These are phyloP conservation scores for Myotis pilosus DNA, from an alignment of 2,797 vertebrate genomes.

Conservation along the genomic window DNA sequence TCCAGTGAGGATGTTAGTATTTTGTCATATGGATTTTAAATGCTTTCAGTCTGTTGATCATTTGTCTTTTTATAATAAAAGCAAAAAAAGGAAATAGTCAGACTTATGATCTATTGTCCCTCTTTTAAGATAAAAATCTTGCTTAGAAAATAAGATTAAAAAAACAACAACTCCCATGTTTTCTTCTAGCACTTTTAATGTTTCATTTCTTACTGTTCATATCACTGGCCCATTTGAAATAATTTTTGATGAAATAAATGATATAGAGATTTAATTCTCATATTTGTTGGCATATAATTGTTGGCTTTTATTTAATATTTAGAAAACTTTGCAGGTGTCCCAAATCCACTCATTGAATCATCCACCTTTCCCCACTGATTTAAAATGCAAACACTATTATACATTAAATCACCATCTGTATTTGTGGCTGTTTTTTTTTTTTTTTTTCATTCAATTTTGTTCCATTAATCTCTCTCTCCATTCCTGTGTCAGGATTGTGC, in stretches of 20 bases:
- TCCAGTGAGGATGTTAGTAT: not conserved
- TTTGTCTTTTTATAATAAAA: not conserved
- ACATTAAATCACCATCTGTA: conserved; percentile 54
- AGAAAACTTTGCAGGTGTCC: not conserved
- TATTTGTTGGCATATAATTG: not conserved
- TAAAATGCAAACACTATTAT: conserved; percentile 10
- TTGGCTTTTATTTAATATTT: conserved; percentile 16
- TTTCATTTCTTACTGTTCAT: not conserved
- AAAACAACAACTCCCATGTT: not conserved
- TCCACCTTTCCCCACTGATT: conserved; percentile 3
- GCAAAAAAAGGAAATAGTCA: not conserved
- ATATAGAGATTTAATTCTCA: not conserved
- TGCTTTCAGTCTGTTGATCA: not conserved
- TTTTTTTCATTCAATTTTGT: not conserved
- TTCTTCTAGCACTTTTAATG: conserved; percentile 48
- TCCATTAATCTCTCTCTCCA: conserved; percentile 38
- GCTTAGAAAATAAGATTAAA: not conserved
- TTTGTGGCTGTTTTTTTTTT: conserved; percentile 23
- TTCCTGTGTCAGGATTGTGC: conserved; percentile 22
- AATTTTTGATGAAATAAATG: not conserved
- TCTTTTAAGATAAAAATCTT: conserved; percentile 15
- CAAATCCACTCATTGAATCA: not conserved
- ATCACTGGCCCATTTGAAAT: not conserved
- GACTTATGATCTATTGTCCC: not conserved
- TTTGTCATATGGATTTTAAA: not conserved